These are phyloP conservation scores for Phasianus colchicus DNA, from an alignment of 2,113 vertebrate genomes.

Conservation along the genomic window DNA sequence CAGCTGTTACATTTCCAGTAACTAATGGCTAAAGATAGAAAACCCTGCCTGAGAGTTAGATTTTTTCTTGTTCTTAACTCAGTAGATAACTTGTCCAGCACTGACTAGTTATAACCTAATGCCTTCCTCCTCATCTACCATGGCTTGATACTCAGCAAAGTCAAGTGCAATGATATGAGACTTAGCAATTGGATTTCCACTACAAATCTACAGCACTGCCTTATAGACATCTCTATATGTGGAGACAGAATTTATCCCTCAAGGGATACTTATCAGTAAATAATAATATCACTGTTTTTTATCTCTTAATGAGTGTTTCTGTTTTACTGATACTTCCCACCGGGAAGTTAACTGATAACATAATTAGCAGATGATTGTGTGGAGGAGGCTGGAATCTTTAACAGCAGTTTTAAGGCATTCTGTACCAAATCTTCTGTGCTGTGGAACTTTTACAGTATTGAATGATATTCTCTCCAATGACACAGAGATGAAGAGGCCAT, in stretches of 20 bases:
- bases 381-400: slow-evolving; percentile 53
- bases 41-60: not conserved
- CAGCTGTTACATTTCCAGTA: not conserved
- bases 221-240: not conserved
- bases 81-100: not conserved
- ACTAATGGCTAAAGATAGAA: not conserved
- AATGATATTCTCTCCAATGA: not conserved
- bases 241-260: slow-evolving; percentile 3
- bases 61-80: not conserved
- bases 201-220: not conserved
- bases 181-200: not conserved
- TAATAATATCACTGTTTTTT: slow-evolving; percentile 48
- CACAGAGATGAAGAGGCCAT: not conserved
- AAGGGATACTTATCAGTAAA: slow-evolving; percentile 32
- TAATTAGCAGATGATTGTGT: slow-evolving; percentile 65
- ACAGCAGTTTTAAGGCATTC: slow-evolving; percentile 53
- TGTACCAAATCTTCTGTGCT: not conserved
- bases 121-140: not conserved
- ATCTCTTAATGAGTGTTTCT: slow-evolving; percentile 66
- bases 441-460: not conserved
- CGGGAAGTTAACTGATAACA: slow-evolving; percentile 64
- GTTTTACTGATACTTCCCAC: slow-evolving; percentile 66
- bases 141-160: not conserved
- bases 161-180: not conserved
- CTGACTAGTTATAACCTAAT: not conserved